phyloP scores from a whole-genome alignment of 2,888 invertebrate genomes.

The Drosophila kokeensis region DNA sequence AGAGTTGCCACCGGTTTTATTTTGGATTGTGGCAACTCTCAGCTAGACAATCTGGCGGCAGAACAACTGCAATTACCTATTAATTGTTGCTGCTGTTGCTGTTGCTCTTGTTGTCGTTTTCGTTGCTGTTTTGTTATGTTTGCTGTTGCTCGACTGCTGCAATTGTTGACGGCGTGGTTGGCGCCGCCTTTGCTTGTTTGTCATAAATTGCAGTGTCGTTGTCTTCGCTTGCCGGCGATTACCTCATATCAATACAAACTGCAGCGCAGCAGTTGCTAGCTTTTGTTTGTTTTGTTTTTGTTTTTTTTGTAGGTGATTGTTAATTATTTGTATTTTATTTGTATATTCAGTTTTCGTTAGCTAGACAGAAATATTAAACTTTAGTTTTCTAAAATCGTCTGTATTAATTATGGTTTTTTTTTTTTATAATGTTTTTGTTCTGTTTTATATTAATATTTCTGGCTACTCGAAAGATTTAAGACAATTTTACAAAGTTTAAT shows the following conservation, averaged over 20 bases:
- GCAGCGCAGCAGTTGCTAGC: slow-evolving; percentile 35
- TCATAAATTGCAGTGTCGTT: slow-evolving; percentile 64
- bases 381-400: background rate
- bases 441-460: slow-evolving; percentile 15
- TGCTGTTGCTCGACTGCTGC: slow-evolving; percentile 42
- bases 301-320: slow-evolving; percentile 22
- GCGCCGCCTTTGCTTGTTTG: slow-evolving; percentile 63
- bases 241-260: slow-evolving; percentile 64
- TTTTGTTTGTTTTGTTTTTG: slow-evolving; percentile 48
- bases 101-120: slow-evolving; percentile 28
- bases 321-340: slow-evolving; percentile 22
- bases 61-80: slow-evolving; percentile 71
- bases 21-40: slow-evolving; percentile 54
- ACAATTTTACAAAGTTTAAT: background rate
- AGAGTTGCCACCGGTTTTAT: slow-evolving; percentile 45
- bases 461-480: background rate
- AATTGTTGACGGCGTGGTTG: slow-evolving; percentile 56
- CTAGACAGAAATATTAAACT: background rate
- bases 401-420: background rate
- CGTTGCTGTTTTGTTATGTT: slow-evolving; percentile 31
- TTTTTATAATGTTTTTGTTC: background rate
- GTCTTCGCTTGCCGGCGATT: slow-evolving; percentile 53
- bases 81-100: slow-evolving; percentile 61
- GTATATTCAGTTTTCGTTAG: slow-evolving; percentile 8
- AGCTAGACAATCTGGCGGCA: slow-evolving; percentile 53